Evolutionary conservation across 2,797 vertebrate species (phyloP).

Genomic region (Leontopithecus rosalia): DNA sequence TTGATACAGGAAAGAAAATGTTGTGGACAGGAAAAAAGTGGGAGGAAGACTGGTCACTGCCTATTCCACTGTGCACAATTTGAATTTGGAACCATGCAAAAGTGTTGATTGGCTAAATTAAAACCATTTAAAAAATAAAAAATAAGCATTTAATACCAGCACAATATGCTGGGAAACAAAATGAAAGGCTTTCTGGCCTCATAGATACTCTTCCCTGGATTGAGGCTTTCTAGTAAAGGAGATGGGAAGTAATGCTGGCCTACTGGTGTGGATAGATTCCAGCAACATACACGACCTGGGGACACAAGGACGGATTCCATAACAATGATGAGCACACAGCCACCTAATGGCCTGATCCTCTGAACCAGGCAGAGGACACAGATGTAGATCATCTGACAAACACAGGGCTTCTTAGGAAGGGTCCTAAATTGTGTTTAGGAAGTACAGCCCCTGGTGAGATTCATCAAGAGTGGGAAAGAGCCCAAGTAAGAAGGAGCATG

Average conservation of each 20-base stretch:
- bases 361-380: fast-evolving
- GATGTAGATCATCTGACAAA: background rate
- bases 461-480: background rate
- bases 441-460: too few species aligned
- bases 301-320: background rate
- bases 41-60: background rate
- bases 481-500: background rate
- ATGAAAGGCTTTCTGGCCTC: fast-evolving
- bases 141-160: background rate
- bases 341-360: fast-evolving
- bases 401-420: background rate
- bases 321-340: background rate
- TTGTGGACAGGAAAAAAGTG: too few species aligned
- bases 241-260: too few species aligned
- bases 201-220: background rate
- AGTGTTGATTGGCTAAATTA: background rate
- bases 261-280: background rate
- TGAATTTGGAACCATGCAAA: background rate
- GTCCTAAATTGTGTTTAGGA: background rate
- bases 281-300: background rate
- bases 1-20: too few species aligned
- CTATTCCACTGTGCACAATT: too few species aligned
- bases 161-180: background rate
- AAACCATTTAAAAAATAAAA: background rate
- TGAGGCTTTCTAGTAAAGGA: background rate